These are phyloP conservation scores for Temnothorax curvispinosus DNA, from an alignment of 1,140 invertebrate species.

Conservation along the genomic window DNA sequence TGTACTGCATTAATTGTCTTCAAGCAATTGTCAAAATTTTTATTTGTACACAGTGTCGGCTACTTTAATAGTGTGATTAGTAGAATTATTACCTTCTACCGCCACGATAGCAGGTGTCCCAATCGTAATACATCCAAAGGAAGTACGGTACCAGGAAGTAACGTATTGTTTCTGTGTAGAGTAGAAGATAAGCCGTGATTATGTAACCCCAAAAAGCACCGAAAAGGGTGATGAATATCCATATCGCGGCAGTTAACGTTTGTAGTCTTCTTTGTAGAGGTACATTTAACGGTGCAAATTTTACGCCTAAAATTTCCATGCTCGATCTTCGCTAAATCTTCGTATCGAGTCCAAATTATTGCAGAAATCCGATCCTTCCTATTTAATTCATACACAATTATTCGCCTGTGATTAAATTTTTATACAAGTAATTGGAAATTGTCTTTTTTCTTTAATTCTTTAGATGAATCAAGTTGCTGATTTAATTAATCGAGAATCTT, in stretches of 20 bases:
- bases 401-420: too few species aligned
- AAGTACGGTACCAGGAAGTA: slow-evolving; percentile 88
- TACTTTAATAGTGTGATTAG: background rate
- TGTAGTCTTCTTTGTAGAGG: slow-evolving; percentile 92
- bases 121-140: slow-evolving; percentile 90
- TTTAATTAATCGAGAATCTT: too few species aligned
- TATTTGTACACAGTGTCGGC: background rate
- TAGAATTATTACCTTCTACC: slow-evolving; percentile 87
- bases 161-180: slow-evolving; percentile 81
- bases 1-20: background rate
- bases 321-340: background rate
- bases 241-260: slow-evolving; percentile 90
- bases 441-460: background rate
- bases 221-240: slow-evolving; percentile 89
- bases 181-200: slow-evolving; percentile 85
- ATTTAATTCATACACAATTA: too few species aligned
- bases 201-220: slow-evolving; percentile 86
- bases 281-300: slow-evolving; percentile 93
- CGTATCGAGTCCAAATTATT: background rate
- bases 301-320: slow-evolving; percentile 87
- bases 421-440: background rate
- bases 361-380: background rate
- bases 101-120: slow-evolving; percentile 87
- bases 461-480: background rate
- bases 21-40: background rate